Base-by-base conservation (phyloP, 2,797 vertebrate genomes). In the Bryconaethiops microstoma region DNA sequence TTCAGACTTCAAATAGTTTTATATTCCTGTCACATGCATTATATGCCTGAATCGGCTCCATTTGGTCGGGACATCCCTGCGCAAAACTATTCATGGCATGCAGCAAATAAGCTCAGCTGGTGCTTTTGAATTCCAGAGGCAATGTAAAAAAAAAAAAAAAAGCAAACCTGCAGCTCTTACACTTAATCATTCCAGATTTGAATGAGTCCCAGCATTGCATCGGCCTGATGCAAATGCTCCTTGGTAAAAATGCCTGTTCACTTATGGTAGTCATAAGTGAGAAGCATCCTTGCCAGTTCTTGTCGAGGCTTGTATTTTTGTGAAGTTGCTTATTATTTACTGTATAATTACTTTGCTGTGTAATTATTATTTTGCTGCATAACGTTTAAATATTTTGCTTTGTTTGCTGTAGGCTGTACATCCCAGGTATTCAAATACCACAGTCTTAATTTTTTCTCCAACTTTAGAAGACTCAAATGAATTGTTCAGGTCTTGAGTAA, bases 81-180 rank as follows among this genome's bases (percentile, higher is more conserved):
- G 23, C 78, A 55, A 39, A 68, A 40, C 40, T 70, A 63, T 74
- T 72, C 55, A 79, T 82, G 69, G 76, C 79, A 83, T 83, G 76
- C 40, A 39, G 68, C 81, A 79, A 62, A 81, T 40, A 21, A 63
- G 64, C 45, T 60, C 67, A 35, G 50, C 70, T 72, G 52, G 17
- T 80, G 71, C 78, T 65, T 45, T 35, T 75, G 25, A 48, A 48
- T 55, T 62, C 35, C 69, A 57, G 8, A 35, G 19, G 19, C 19
- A 60, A 23, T 60, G 1, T 23, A 10, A 23, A 60, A 19, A 14
- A 62, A 25, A n/a, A 10, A 23, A 60, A 19, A 62, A n/a, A 7
- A 2, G 35, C 5, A 25, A n/a, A 57, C 19, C 52, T 5, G 19
- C 2, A 10, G 65, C 40, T 48, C 12, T 8, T 23, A 14, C 23